A percentile compares a stretch with the other conserved stretches of the same genome.
phyloP scores from a whole-genome alignment of 2,113 vertebrate genomes.

The Malaclemys terrapin region DNA sequence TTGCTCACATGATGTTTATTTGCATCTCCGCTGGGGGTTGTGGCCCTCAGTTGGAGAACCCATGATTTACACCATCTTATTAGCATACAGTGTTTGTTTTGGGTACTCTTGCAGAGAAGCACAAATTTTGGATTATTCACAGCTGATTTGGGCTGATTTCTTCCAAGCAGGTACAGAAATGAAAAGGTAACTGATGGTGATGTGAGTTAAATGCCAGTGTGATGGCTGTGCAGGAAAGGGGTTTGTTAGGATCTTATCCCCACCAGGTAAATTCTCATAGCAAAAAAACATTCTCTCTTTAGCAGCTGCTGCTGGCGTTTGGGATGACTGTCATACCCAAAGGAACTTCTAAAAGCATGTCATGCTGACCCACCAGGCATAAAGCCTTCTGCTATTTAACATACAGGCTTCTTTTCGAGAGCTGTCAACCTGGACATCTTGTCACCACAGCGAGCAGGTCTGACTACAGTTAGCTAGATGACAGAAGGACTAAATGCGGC shows the following conservation, averaged over 20 bases:
- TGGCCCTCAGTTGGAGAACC: neutral
- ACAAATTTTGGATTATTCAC: slow-evolving; percentile 26
- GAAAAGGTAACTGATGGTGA: neutral
- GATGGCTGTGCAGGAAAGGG: neutral
- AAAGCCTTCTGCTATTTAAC: neutral
- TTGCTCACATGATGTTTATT: neutral
- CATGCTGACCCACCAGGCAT: too few relatives aligned
- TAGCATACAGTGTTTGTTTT: neutral
- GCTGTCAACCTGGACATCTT: neutral
- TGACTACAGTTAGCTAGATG: rapidly evolving
- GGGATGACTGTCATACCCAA: neutral
- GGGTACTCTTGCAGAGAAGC: neutral
- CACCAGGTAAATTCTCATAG: neutral
- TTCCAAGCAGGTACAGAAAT: neutral
- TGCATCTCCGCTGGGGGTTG: neutral
- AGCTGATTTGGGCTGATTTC: neutral
- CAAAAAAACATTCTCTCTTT: too few relatives aligned
- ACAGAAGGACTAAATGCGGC: neutral
- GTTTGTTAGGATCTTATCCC: neutral
- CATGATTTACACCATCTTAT: rapidly evolving
- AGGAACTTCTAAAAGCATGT: neutral
- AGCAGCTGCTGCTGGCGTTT: neutral
- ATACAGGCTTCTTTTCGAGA: neutral
- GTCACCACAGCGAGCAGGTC: neutral
- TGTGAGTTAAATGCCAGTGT: neutral